Evolutionary conservation across 2,888 invertebrate genomes (phyloP).

Genomic region (Tiliacea citrago): DNA sequence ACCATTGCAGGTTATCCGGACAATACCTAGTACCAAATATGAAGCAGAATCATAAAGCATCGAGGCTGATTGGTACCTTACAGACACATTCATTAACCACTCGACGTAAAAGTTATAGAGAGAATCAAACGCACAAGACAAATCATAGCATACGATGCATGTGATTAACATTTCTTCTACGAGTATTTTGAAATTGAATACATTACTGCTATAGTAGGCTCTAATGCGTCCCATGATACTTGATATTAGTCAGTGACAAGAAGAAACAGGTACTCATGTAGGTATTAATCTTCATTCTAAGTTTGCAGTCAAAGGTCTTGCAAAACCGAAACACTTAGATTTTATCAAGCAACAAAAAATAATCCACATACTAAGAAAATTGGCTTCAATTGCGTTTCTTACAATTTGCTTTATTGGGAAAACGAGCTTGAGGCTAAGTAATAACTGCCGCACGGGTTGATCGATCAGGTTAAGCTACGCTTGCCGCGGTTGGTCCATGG

Average conservation of each 20-base stretch:
- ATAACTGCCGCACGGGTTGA: too few relatives aligned
- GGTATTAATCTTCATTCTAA: conserved; percentile 24
- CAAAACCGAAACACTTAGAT: background rate
- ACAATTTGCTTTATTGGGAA: too few relatives aligned
- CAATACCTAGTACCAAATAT: background rate
- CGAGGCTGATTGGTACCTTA: background rate
- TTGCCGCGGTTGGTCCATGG: too few relatives aligned
- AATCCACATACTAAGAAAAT: background rate
- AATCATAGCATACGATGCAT: conserved; percentile 26
- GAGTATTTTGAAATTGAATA: conserved; percentile 53
- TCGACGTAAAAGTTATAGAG: background rate
- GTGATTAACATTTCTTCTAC: conserved; percentile 41
- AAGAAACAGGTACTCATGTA: conserved; percentile 2
- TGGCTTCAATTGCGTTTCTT: too few relatives aligned
- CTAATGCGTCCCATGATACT: conserved; percentile 25
- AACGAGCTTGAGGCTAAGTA: too few relatives aligned
- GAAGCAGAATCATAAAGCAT: background rate
- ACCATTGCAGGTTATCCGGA: too few relatives aligned
- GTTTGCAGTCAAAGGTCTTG: background rate
- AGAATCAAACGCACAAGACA: conserved; percentile 23
- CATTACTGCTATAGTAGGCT: conserved; percentile 22
- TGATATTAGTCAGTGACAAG: conserved; percentile 44
- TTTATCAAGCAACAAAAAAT: background rate
- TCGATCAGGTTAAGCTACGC: too few relatives aligned
- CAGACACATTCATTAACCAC: background rate